Evolutionary conservation across 2,113 vertebrate species (phyloP).

Genomic region (Aythya baeri): DNA sequence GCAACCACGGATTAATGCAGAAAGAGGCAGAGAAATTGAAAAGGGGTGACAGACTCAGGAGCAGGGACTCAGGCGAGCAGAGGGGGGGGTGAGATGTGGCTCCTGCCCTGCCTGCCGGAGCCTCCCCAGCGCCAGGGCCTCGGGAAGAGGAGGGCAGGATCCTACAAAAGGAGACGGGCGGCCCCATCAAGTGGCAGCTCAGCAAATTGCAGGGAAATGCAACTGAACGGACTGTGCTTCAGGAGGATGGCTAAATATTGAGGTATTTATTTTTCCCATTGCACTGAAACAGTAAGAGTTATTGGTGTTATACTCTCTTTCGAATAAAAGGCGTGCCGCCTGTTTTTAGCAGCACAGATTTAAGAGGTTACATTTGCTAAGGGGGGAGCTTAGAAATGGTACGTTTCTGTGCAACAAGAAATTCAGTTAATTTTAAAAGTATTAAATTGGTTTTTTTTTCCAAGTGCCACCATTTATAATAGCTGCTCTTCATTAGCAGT

Average conservation of each 20-base stretch:
- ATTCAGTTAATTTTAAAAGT: not conserved
- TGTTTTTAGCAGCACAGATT: not conserved
- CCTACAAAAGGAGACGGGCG: conserved; percentile 22
- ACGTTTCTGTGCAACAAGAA: not conserved
- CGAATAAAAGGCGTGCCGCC: not conserved
- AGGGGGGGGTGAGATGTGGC: not conserved
- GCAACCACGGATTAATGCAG: accelerated
- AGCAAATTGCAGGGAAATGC: conserved; percentile 26
- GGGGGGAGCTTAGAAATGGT: not conserved
- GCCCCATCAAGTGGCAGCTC: conserved; percentile 71
- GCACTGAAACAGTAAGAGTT: not conserved
- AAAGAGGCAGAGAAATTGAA: not conserved
- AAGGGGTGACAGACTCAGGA: accelerated
- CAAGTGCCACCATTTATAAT: not conserved
- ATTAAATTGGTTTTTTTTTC: not conserved
- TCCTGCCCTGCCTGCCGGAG: too few species aligned
- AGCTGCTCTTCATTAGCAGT: not conserved
- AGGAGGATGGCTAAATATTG: not conserved
- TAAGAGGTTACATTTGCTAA: not conserved
- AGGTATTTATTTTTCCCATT: not conserved
- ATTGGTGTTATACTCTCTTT: accelerated
- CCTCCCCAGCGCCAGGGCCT: not conserved
- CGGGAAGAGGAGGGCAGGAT: accelerated
- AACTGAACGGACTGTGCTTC: accelerated
- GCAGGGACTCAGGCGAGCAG: accelerated